Evolutionary conservation across 2,113 vertebrate genomes (phyloP).

Genomic region (Taurulus bubalis): DNA sequence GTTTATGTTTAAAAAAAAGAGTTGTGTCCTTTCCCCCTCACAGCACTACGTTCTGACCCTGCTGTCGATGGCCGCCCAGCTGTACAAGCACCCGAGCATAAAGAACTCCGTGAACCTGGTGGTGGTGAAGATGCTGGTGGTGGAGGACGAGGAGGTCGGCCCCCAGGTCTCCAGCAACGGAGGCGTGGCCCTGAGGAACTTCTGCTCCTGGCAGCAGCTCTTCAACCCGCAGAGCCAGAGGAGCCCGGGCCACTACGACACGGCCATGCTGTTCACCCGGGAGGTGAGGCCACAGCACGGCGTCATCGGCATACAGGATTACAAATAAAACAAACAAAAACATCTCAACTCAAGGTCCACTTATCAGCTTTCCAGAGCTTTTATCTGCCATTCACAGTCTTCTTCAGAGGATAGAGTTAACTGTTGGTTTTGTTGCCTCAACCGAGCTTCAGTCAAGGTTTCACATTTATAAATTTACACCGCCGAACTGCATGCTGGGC

Average conservation of each 20-base stretch:
- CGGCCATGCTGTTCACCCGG: slow-evolving; percentile 93
- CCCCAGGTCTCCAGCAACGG: slow-evolving; percentile 91
- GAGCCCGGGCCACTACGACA: slow-evolving; percentile 94
- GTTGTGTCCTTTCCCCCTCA: not conserved
- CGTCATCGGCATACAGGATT: slow-evolving; percentile 25
- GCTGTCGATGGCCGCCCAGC: slow-evolving; percentile 89
- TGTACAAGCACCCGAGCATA: slow-evolving; percentile 96
- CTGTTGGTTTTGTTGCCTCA: too few relatives aligned
- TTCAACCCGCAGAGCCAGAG: slow-evolving; percentile 91
- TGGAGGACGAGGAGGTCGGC: slow-evolving; percentile 86
- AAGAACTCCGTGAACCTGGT: slow-evolving; percentile 91
- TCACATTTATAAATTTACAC: too few relatives aligned
- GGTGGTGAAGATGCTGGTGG: slow-evolving; percentile 92
- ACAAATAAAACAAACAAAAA: not conserved
- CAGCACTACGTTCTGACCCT: slow-evolving; percentile 94
- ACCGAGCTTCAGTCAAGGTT: too few relatives aligned
- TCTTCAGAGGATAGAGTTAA: not conserved
- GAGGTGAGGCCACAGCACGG: slow-evolving; percentile 83
- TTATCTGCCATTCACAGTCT: not conserved
- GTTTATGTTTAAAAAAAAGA: not conserved
- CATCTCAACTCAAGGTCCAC: not conserved
- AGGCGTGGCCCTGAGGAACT: slow-evolving; percentile 90
- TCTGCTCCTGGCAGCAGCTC: slow-evolving; percentile 94
- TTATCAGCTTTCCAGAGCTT: not conserved
- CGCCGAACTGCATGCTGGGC: too few relatives aligned